Evolutionary conservation across 2,888 invertebrate species (phyloP), one percentile per base, ranked within the genome.

Genomic region (Phorcus lineatus): DNA sequence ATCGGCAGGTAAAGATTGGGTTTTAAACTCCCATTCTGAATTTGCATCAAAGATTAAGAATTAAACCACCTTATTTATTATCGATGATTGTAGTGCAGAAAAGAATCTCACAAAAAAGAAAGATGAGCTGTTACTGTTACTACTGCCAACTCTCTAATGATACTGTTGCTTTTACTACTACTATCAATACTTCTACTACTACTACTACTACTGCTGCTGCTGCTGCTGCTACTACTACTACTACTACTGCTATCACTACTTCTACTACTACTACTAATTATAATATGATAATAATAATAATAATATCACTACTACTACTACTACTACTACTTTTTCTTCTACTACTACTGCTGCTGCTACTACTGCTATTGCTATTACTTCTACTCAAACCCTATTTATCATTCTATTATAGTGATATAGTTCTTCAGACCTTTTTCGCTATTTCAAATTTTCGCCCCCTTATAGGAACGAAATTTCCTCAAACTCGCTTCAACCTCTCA

Each of bases 321-420:
- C 82, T 17, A 82, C 84, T 55, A 28, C 80, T 47, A 47, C 77
- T 57, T 24, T 79, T 24, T 57, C 81, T 52, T 24, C 78, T 67
- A 47, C 82, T 40, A 52, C 80, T 57, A 74, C 76, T 40, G 79
- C 78, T 74, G 70, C 75, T n/a, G 76, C 88, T 36, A 55, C 89
- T 57, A 83, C 88, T 17, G 83, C 93, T 79, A 85, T 93, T 85
- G 85, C 92, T 78, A 91, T 80, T 13, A 67, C 94, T 40, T 89
- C 94, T 86, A 94, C 94, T 91, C 36, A 4, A 36, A 88, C 94
- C 13, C n/a, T 57, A 13, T n/a, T 24, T 24, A 31, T 52, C 62
- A 28, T 19, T 17, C 13, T 66, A 6, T 6, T 17, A 24, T 66
- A 24, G 52, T 66, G 36, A 62, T 11, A n/a, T 0, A 17, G 36